A percentile compares a stretch with the other conserved stretches of the same genome.
phyloP scores from a whole-genome alignment of 2,113 vertebrate species.

The Scomber scombrus region DNA sequence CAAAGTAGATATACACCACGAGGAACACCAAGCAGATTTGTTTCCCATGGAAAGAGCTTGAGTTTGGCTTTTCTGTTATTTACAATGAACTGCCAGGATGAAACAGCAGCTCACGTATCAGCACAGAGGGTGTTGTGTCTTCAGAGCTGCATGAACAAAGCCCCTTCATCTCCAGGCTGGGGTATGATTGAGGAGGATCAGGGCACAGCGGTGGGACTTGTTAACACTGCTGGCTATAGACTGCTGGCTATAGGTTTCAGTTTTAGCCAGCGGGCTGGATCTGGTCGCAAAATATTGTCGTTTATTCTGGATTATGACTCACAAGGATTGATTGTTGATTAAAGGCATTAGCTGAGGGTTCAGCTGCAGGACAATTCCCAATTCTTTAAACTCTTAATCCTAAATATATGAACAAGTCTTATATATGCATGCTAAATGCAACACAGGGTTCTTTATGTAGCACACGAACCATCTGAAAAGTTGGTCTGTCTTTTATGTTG shows the following conservation, averaged over 20 bases:
- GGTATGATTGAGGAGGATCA: constrained; percentile 51
- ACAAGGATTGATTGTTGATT: constrained; percentile 54
- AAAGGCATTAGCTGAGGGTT: constrained; percentile 29
- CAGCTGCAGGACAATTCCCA: constrained; percentile 36
- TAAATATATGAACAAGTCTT: constrained; percentile 29
- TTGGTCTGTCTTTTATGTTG: neutral
- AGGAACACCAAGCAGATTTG: constrained; percentile 51
- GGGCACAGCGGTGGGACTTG: constrained; percentile 46
- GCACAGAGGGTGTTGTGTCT: constrained; percentile 68
- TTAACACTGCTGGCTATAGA: constrained; percentile 49
- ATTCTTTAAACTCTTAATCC: constrained; percentile 30
- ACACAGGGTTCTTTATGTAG: constrained; percentile 28
- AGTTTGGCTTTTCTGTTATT: constrained; percentile 61
- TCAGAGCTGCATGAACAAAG: constrained; percentile 52
- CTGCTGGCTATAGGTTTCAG: constrained; percentile 6
- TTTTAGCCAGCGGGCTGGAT: constrained; percentile 35
- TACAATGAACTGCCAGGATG: constrained; percentile 63
- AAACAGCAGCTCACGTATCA: constrained; percentile 60
- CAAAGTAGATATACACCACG: constrained; percentile 20
- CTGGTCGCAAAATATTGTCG: constrained; percentile 50
- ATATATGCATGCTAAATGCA: constrained; percentile 12
- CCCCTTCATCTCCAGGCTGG: constrained; percentile 48
- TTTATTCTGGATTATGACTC: constrained; percentile 48
- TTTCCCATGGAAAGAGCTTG: constrained; percentile 61
- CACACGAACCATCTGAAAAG: constrained; percentile 2